Conservation (phyloP, 2,888 invertebrate species). For the Yponomeuta sedellus region DNA sequence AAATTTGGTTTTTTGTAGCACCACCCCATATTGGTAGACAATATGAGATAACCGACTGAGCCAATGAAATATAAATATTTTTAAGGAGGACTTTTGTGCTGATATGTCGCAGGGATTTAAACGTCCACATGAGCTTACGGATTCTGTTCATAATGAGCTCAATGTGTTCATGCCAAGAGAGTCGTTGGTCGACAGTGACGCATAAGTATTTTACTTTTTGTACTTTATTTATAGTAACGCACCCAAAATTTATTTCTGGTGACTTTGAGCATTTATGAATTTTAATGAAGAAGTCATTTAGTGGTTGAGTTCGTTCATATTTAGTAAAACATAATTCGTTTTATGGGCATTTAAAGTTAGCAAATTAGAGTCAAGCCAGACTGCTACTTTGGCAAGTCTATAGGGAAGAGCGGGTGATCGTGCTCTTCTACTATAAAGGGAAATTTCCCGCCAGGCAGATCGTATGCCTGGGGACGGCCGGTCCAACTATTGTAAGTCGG, state of each 20-base stretch:
- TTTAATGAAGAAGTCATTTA: not conserved
- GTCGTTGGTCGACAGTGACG: not conserved
- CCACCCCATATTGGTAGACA: slow-evolving; percentile 22
- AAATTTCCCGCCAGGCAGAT: no score
- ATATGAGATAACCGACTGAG: slow-evolving; percentile 17
- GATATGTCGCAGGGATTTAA: slow-evolving; percentile 19
- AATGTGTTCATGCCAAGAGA: not conserved
- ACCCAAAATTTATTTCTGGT: not conserved
- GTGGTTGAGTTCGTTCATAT: not conserved
- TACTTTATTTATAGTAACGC: not conserved
- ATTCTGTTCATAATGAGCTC: not conserved
- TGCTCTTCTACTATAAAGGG: no score
- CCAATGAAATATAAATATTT: slow-evolving; percentile 16
- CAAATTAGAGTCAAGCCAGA: slow-evolving; percentile 9
- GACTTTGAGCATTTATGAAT: not conserved
- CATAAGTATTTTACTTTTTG: not conserved
- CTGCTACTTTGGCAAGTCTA: not conserved
- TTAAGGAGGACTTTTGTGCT: slow-evolving; percentile 4
- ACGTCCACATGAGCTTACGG: slow-evolving; percentile 20
- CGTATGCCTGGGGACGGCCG: no score
- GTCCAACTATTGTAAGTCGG: no score
- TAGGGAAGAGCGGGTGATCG: no score
- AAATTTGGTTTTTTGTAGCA: slow-evolving; percentile 18
- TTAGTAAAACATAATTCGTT: slow-evolving; percentile 11
- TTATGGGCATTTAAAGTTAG: slow-evolving; percentile 2